A percentile compares a stretch with the other conserved stretches of the same genome.
Evolutionary conservation across 2,888 invertebrate genomes (phyloP).

Genomic region (Drosophila pseudotakahashii): DNA sequence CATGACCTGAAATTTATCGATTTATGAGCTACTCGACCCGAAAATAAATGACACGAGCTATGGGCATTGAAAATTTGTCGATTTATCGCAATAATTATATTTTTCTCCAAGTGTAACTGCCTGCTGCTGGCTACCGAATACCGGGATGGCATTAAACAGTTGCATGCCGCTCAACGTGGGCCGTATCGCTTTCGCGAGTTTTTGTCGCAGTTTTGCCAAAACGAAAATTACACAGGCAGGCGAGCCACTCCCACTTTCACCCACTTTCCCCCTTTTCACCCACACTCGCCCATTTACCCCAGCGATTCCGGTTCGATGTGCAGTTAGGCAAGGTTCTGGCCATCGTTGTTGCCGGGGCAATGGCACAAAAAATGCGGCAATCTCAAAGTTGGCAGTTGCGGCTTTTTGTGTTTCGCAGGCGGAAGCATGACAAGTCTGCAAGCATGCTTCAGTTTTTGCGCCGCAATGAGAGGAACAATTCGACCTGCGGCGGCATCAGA

Average conservation of each 20-base stretch:
- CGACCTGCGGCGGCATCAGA: conserved; percentile 5
- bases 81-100: background rate
- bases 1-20: no score
- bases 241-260: background rate
- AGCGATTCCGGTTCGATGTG: conserved; percentile 45
- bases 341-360: conserved; percentile 15
- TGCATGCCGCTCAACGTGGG: conserved; percentile 54
- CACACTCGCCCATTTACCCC: conserved; percentile 20
- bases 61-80: no score
- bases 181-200: conserved; percentile 42
- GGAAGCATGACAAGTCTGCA: conserved; percentile 45
- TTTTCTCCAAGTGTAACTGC: conserved; percentile 5
- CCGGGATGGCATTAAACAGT: conserved; percentile 59
- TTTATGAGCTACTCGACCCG: no score
- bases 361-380: conserved; percentile 44
- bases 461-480: conserved; percentile 2
- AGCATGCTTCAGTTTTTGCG: conserved; percentile 51
- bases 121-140: conserved; percentile 7
- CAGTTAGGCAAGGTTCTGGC: conserved; percentile 54
- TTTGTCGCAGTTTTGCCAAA: conserved; percentile 44
- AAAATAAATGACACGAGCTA: no score
- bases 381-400: conserved; percentile 47
- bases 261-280: background rate
- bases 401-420: conserved; percentile 31
- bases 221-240: conserved; percentile 28